Base-by-base conservation (phyloP, 2,888 invertebrate species). In the Calephelis perditalis region DNA sequence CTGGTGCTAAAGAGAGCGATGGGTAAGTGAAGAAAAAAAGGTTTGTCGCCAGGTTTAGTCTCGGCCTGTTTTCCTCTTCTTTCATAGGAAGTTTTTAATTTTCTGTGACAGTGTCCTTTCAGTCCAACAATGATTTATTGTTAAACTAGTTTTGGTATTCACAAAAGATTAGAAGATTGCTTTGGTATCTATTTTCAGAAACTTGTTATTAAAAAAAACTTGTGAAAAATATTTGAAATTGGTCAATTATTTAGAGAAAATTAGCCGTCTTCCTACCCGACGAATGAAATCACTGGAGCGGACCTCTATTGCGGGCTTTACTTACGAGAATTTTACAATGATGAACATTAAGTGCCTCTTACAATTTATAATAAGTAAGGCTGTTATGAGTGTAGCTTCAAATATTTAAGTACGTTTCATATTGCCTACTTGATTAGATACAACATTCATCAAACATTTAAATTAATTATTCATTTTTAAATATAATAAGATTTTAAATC, bases 311-410 rank as follows among this genome's bases (percentile, higher is more conserved):
- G 88, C 86, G 86, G 72, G 77, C 73, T 67, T 68, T 70, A 73
- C 81, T 84, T 84, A 84, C 79, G 80, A 85, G 82, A 75, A 76
- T 73, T 79, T 77, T 77, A 82, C 78, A 78, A 81, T 78, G 75
- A 79, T 79, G 79, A 82, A 82, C 79, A 78, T 72, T 68, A 68
- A 82, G 80, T 68, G 75, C 74, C 69, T 77, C 77, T 77, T 76
- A 79, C 76, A 66, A 68, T 67, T 68, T 70, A 76, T 72, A 69
- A 74, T 74, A 75, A 73, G 70, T 72, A 71, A 63, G 11, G 52
- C 35, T 52, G 52, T 35, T 52, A 52, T 26, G 26, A 52, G 8
- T 52, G 35, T 52, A 35, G 52, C 52, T 52, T 35, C 7, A 52
- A 52, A 26, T 26, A 52, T 35, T 52, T 35, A 52, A 26, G 26